Evolutionary conservation across 2,113 vertebrate species (phyloP).

Genomic region (Muntiacus muntjak): DNA sequence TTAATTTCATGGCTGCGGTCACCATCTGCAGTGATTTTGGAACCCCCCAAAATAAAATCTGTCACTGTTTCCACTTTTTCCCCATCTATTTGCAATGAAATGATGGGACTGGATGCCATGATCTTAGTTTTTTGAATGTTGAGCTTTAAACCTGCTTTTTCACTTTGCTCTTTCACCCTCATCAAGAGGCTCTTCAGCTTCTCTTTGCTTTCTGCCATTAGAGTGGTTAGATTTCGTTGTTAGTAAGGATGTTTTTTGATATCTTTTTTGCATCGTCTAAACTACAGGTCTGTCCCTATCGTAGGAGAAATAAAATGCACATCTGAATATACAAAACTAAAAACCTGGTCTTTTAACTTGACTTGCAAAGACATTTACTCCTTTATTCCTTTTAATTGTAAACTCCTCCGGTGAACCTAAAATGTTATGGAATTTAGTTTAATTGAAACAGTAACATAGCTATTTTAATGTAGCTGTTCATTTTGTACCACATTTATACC

Average conservation of each 20-base stretch:
- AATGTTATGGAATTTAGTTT: neutral
- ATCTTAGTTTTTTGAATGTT: neutral
- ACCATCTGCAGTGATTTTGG: neutral
- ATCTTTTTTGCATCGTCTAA: slow-evolving; percentile 11
- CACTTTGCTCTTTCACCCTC: neutral
- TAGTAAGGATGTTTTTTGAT: neutral
- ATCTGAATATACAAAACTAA: neutral
- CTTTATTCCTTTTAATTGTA: neutral
- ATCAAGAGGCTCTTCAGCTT: neutral
- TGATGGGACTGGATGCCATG: neutral
- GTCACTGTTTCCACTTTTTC: neutral
- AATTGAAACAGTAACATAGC: neutral
- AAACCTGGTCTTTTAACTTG: neutral
- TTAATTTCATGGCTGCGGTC: neutral
- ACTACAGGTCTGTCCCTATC: neutral
- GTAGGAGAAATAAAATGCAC: neutral
- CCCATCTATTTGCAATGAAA: neutral
- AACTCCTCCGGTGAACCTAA: neutral
- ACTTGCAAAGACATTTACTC: slow-evolving; percentile 14
- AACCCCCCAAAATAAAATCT: neutral
- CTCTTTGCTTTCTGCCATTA: neutral
- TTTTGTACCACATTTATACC: neutral
- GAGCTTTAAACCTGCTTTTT: neutral
- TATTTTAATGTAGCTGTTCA: neutral
- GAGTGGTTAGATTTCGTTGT: neutral